A percentile compares a stretch with the other conserved stretches of the same genome.
These are phyloP conservation scores for Xenopus petersii DNA, from an alignment of 2,797 vertebrate genomes.

Conservation along the genomic window DNA sequence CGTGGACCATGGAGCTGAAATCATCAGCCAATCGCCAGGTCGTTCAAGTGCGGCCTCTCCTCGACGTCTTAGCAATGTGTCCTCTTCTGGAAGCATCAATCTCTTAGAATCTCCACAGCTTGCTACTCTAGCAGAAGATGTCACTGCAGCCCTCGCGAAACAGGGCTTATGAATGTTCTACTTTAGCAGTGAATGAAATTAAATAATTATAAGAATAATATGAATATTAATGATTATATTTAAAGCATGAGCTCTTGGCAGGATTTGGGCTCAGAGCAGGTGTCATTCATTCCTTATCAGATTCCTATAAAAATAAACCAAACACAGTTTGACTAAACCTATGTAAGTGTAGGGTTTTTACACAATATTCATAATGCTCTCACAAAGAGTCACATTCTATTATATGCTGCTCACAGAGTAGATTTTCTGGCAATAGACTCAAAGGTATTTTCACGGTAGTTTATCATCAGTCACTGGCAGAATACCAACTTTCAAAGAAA, in stretches of 20 bases:
- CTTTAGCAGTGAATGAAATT: conserved; percentile 59
- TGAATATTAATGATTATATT: conserved; percentile 57
- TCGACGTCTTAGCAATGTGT: conserved; percentile 89
- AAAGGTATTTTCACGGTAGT: conserved; percentile 23
- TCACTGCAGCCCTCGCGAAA: conserved; percentile 94
- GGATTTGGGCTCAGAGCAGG: conserved; percentile 73
- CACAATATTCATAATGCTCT: conserved; percentile 67
- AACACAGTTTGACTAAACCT: conserved; percentile 53
- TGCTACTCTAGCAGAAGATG: conserved; percentile 92
- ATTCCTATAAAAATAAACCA: conserved; percentile 47
- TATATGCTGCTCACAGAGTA: conserved; percentile 20
- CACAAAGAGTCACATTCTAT: conserved; percentile 71
- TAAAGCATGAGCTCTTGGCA: conserved; percentile 75
- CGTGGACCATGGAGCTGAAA: conserved; percentile 91
- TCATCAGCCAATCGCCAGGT: conserved; percentile 82
- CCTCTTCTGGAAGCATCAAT: conserved; percentile 95
- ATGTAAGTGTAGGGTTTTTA: conserved; percentile 67
- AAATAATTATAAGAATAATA: conserved; percentile 41
- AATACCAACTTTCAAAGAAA: conserved; percentile 31
- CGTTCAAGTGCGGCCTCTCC: conserved; percentile 82
- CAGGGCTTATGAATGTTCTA: conserved; percentile 93
- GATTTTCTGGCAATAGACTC: conserved; percentile 14
- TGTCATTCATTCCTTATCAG: conserved; percentile 68
- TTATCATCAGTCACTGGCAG: conserved; percentile 18
- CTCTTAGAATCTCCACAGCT: conserved; percentile 92